phyloP scores from a whole-genome alignment of 2,797 vertebrate species.

The Pseudochromis fuscus region DNA sequence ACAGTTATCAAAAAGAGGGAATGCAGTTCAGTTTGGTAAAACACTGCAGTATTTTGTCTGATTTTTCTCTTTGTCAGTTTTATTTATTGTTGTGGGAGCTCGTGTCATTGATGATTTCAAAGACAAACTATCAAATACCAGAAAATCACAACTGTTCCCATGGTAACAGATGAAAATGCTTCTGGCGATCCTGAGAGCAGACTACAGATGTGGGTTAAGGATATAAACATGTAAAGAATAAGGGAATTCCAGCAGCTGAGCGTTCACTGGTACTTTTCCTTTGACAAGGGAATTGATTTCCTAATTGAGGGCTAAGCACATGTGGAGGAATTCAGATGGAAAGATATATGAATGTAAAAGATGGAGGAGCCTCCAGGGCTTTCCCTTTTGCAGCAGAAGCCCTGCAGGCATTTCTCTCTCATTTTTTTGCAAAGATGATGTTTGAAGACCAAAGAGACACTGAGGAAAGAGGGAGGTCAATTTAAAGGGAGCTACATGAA shows the following conservation, averaged over 20 bases:
- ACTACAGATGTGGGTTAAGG: conserved; percentile 65
- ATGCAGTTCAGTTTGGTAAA: conserved; percentile 17
- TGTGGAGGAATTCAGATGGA: conserved; percentile 65
- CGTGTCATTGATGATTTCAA: conserved; percentile 66
- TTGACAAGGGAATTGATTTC: conserved; percentile 69
- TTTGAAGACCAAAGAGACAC: conserved; percentile 60
- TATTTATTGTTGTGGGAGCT: conserved; percentile 58
- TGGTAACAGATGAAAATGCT: conserved; percentile 79
- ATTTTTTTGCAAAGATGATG: conserved; percentile 51
- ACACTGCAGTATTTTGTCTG: conserved; percentile 18
- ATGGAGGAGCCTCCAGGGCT: conserved; percentile 70
- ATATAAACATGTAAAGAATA: conserved; percentile 62
- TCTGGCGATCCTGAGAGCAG: conserved; percentile 51
- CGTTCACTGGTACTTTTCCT: conserved; percentile 55
- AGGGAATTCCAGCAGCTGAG: conserved; percentile 55
- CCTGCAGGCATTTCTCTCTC: conserved; percentile 64
- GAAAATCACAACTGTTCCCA: conserved; percentile 80
- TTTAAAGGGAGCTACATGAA: conserved; percentile 32
- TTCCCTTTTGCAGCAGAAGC: conserved; percentile 49
- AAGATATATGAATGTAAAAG: conserved; percentile 54
- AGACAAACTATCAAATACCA: conserved; percentile 63
- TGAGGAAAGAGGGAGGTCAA: conserved; percentile 48
- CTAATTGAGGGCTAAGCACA: conserved; percentile 72
- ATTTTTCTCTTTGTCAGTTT: conserved; percentile 43
- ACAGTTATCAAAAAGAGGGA: neutral